Conservation (phyloP, 2,888 invertebrate species). For the Melanotus villosus region DNA sequence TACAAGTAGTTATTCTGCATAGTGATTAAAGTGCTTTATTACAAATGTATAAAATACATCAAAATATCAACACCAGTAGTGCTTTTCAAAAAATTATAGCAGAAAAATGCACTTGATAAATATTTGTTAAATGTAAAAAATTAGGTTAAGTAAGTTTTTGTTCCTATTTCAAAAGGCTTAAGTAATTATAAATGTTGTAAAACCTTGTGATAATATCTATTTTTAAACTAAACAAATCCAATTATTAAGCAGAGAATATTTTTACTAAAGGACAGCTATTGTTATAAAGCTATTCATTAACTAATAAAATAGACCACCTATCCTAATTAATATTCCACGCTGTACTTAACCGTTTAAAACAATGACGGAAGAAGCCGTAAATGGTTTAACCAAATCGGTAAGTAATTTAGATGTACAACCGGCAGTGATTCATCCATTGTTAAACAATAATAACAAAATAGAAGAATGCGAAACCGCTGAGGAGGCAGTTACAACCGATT, state of each 20-base stretch:
- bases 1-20: not conserved
- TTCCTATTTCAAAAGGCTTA: not conserved
- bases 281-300: too few species aligned
- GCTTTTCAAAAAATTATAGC: not conserved
- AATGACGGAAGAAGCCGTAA: conserved; percentile 38
- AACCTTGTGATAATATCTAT: not conserved
- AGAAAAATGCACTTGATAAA: not conserved
- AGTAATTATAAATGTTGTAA: not conserved
- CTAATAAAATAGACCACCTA: too few species aligned
- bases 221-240: not conserved
- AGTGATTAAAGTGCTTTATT: not conserved
- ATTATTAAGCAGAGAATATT: conserved; percentile 4
- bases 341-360: too few species aligned
- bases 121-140: not conserved
- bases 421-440: conserved; percentile 43
- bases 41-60: not conserved
- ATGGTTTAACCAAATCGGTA: conserved; percentile 29
- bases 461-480: conserved; percentile 60
- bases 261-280: not conserved
- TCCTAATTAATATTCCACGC: too few species aligned
- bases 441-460: conserved; percentile 52
- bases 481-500: conserved; percentile 63
- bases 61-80: not conserved
- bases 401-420: conserved; percentile 40
- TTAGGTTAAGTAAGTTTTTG: conserved; percentile 22